Conservation (phyloP, 2,888 invertebrate species). For the Pandemis cinnamomeana region DNA sequence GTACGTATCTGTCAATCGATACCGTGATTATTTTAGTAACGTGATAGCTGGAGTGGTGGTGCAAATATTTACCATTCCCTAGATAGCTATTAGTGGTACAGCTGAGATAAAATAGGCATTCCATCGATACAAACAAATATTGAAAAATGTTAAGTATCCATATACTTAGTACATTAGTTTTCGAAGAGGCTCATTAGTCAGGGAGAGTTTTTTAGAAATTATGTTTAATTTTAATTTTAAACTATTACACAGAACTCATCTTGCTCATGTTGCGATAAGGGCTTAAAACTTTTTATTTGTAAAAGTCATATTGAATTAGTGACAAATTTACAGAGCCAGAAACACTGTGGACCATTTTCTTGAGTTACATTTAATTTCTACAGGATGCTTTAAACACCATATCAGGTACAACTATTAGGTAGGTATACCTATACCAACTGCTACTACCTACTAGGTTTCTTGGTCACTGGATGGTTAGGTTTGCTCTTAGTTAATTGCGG, state of each 20-base stretch:
- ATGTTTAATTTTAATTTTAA: neutral
- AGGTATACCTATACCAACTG: neutral
- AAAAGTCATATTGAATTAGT: too few species aligned
- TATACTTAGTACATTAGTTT: too few species aligned
- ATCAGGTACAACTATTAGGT: neutral
- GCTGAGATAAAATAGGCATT: constrained; percentile 27
- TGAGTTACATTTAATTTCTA: too few species aligned
- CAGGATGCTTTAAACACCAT: too few species aligned
- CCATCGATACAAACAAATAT: neutral
- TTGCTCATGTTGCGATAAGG: too few species aligned
- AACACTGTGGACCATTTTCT: too few species aligned
- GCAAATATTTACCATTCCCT: constrained; percentile 32
- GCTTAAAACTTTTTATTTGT: too few species aligned
- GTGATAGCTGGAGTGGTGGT: constrained; percentile 20
- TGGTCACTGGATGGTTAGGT: neutral
- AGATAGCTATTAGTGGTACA: constrained; percentile 25
- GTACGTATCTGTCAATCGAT: constrained; percentile 27
- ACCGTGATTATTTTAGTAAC: constrained; percentile 24
- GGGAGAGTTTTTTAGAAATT: neutral
- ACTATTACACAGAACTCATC: too few species aligned
- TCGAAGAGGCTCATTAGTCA: neutral
- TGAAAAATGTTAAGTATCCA: too few species aligned
- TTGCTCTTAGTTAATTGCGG: constrained; percentile 25
- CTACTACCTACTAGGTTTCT: neutral
- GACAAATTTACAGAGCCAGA: too few species aligned